Conservation (phyloP, 2,797 vertebrate genomes). For the Echeneis naucrates region DNA sequence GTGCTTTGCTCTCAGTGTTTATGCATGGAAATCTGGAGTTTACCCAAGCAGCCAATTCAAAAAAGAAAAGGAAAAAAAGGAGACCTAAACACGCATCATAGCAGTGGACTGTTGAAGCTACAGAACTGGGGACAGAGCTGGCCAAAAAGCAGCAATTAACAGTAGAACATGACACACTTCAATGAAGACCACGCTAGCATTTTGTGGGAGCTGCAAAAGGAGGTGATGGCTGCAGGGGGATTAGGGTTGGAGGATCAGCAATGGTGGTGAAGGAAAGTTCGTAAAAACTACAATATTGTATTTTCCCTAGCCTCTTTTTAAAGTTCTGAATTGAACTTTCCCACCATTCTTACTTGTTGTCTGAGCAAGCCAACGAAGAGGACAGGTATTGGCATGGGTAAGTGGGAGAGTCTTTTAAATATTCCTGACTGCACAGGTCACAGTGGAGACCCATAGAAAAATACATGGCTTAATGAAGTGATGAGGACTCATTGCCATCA, state of each 20-base stretch:
- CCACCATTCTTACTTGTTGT: slow-evolving; percentile 38
- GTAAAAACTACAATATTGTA: slow-evolving; percentile 76
- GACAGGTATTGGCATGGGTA: slow-evolving; percentile 1
- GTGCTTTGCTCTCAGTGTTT: slow-evolving; percentile 32
- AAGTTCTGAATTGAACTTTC: slow-evolving; percentile 63
- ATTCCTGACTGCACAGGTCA: slow-evolving; percentile 14
- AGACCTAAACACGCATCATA: slow-evolving; percentile 16
- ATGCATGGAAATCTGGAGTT: slow-evolving; percentile 30
- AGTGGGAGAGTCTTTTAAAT: slow-evolving; percentile 35
- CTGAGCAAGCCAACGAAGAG: slow-evolving; percentile 34
- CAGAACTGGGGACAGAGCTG: slow-evolving; percentile 43
- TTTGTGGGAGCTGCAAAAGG: slow-evolving; percentile 27
- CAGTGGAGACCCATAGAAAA: slow-evolving; percentile 25
- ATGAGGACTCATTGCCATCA: slow-evolving; percentile 5
- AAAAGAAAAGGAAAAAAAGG: slow-evolving; percentile 1
- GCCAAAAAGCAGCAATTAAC: slow-evolving; percentile 74
- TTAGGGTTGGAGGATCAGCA: neutral
- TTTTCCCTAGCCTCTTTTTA: slow-evolving; percentile 62
- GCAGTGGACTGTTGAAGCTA: slow-evolving; percentile 50
- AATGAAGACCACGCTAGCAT: slow-evolving; percentile 53
- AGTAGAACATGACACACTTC: slow-evolving; percentile 57
- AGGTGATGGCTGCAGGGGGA: neutral
- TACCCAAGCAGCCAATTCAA: slow-evolving; percentile 20
- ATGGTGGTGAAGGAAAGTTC: slow-evolving; percentile 44
- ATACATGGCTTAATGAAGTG: slow-evolving; percentile 1